Percentiles rank a stretch among this genome's conserved stretches.
Evolutionary conservation across 2,888 invertebrate species (phyloP).

Genomic region (Stenodera caucasica): DNA sequence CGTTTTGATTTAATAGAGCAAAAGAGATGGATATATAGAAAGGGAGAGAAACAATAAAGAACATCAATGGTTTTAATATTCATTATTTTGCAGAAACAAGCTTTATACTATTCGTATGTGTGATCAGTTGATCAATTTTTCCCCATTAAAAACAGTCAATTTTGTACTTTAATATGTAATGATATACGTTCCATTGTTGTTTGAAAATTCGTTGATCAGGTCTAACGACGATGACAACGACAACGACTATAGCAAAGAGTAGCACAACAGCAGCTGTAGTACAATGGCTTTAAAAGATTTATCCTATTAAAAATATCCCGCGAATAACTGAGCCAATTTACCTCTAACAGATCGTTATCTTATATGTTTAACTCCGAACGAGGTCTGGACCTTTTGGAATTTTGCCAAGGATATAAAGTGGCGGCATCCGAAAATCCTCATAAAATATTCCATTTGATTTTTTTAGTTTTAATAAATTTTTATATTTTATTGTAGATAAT

Average conservation of each 20-base stretch:
- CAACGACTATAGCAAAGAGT: neutral
- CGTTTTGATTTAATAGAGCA: neutral
- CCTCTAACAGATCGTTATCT: slow-evolving; percentile 54
- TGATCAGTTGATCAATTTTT: slow-evolving; percentile 35
- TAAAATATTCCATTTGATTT: neutral
- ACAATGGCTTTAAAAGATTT: slow-evolving; percentile 52
- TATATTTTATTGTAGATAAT: slow-evolving; percentile 36
- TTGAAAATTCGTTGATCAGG: slow-evolving; percentile 25
- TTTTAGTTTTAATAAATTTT: neutral
- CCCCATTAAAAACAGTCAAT: neutral
- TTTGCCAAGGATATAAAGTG: neutral
- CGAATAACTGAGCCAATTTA: slow-evolving; percentile 54
- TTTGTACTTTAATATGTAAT: neutral
- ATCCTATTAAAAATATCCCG: slow-evolving; percentile 53
- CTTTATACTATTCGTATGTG: slow-evolving; percentile 48
- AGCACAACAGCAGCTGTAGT: slow-evolving; percentile 28
- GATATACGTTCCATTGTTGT: slow-evolving; percentile 12
- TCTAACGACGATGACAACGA: neutral
- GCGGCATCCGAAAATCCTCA: neutral
- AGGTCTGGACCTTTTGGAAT: neutral
- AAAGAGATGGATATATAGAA: neutral
- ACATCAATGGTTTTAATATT: slow-evolving; percentile 55
- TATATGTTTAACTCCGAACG: slow-evolving; percentile 31
- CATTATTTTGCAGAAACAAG: slow-evolving; percentile 51
- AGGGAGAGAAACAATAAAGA: slow-evolving; percentile 22